phyloP scores from a whole-genome alignment of 2,797 vertebrate species.

The Cetoscarus ocellatus region DNA sequence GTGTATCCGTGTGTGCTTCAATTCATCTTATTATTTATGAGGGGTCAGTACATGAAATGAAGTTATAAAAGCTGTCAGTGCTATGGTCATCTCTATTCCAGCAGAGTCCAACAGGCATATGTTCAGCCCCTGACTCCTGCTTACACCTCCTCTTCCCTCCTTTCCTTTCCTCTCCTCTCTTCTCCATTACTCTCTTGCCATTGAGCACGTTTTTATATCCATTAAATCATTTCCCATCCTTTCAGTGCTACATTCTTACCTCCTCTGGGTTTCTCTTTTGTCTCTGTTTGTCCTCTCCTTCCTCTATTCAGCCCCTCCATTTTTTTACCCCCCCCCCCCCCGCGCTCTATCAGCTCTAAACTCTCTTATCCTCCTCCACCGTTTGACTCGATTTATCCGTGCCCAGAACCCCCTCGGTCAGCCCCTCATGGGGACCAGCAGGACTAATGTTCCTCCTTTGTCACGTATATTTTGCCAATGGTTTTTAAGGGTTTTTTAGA shows the following conservation, averaged over 20 bases:
- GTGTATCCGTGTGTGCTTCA: constrained; percentile 24
- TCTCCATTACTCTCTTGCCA: neutral
- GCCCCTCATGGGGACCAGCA: constrained; percentile 26
- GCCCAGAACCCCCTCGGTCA: neutral
- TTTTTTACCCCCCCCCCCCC: constrained; percentile 15
- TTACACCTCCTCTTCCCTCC: constrained; percentile 41
- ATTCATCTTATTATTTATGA: constrained; percentile 47
- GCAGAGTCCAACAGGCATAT: constrained; percentile 65
- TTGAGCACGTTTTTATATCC: neutral
- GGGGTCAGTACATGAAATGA: constrained; percentile 65
- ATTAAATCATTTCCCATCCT: neutral
- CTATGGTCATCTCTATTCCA: constrained; percentile 77
- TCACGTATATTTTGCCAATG: constrained; percentile 10
- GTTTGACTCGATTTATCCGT: constrained; percentile 24
- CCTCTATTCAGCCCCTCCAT: constrained; percentile 6
- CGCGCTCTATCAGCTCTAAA: constrained; percentile 12
- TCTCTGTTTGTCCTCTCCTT: neutral
- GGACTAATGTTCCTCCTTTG: constrained; percentile 21
- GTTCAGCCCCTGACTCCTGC: constrained; percentile 68
- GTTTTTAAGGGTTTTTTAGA: constrained; percentile 19
- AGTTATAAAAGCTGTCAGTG: constrained; percentile 72
- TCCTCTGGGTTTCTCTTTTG: neutral
- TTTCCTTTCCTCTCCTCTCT: neutral
- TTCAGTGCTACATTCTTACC: neutral
- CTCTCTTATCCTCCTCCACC: constrained; percentile 2